These are phyloP conservation scores for Apodemia hepburni DNA, from an alignment of 2,888 invertebrate genomes.

Conservation along the genomic window DNA sequence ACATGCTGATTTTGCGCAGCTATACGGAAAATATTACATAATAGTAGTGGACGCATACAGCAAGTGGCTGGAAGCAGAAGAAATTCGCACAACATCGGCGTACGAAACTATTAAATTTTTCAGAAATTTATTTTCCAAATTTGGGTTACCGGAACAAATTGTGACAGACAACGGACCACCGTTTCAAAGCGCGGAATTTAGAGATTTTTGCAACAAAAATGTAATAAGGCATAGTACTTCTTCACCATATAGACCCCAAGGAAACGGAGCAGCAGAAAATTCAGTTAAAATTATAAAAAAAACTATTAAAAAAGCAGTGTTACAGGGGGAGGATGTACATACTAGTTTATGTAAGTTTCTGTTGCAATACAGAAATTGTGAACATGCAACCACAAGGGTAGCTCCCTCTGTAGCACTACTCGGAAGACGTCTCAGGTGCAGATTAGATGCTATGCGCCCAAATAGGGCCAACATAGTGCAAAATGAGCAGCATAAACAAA, in stretches of 20 bases:
- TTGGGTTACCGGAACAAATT: constrained; percentile 28
- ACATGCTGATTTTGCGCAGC: background rate
- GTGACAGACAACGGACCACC: constrained; percentile 33
- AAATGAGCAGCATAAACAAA: background rate
- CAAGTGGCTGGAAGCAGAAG: constrained; percentile 33
- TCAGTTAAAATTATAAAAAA: constrained; percentile 30
- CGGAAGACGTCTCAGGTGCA: background rate
- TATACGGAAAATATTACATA: constrained; percentile 27
- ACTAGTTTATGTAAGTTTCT: constrained; percentile 21
- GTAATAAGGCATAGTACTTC: constrained; percentile 25
- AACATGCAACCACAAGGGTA: constrained; percentile 25
- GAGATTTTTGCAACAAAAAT: constrained; percentile 26
- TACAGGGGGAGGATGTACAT: constrained; percentile 15
- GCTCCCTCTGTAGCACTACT: constrained; percentile 23
- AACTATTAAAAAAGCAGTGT: constrained; percentile 29
- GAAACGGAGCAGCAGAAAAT: constrained; percentile 32
- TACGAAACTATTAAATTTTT: constrained; percentile 20
- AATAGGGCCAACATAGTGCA: background rate
- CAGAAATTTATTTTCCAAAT: constrained; percentile 28
- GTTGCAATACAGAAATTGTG: constrained; percentile 25
- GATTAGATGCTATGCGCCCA: constrained; percentile 7
- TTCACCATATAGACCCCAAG: constrained; percentile 29
- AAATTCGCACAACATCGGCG: constrained; percentile 23
- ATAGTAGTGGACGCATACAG: constrained; percentile 32
- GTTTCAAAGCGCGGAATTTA: constrained; percentile 27